These are phyloP conservation scores for Myrmecobius fasciatus DNA, from an alignment of 2,113 vertebrate genomes.

Conservation along the genomic window DNA sequence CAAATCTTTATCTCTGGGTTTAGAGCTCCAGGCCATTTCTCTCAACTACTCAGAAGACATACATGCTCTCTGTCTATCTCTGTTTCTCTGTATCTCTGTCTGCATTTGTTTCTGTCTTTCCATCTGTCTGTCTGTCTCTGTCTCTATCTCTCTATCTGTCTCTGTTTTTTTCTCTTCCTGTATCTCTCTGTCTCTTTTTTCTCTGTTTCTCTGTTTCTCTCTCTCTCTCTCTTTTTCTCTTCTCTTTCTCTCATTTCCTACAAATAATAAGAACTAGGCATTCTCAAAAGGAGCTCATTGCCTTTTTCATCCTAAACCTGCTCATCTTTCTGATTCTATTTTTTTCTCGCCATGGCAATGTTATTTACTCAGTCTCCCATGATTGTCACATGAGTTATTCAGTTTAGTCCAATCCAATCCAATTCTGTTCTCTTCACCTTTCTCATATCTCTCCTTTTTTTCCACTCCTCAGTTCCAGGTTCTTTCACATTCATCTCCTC, in stretches of 20 bases:
- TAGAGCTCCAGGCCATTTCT: not conserved
- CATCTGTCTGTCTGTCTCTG: no score
- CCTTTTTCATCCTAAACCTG: not conserved
- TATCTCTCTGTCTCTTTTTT: no score
- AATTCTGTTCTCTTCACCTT: not conserved
- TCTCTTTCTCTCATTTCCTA: not conserved
- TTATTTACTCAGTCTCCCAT: not conserved
- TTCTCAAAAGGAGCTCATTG: not conserved
- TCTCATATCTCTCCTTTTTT: not conserved
- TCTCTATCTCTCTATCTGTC: no score
- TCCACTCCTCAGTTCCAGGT: not conserved
- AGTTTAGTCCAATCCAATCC: not conserved
- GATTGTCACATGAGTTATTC: not conserved
- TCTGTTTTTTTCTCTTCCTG: no score
- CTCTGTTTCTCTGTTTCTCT: no score
- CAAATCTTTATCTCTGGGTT: not conserved
- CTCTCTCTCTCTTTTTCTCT: not conserved
- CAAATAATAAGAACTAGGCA: not conserved
- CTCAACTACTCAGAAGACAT: no score
- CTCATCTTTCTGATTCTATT: not conserved
- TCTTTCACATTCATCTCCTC: not conserved
- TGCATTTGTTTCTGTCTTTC: no score
- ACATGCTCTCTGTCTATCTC: no score
- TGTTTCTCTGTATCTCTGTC: no score
- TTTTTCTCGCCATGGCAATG: not conserved